These are phyloP conservation scores for Grammomys surdaster DNA, from an alignment of 2,113 vertebrate species.

Conservation along the genomic window DNA sequence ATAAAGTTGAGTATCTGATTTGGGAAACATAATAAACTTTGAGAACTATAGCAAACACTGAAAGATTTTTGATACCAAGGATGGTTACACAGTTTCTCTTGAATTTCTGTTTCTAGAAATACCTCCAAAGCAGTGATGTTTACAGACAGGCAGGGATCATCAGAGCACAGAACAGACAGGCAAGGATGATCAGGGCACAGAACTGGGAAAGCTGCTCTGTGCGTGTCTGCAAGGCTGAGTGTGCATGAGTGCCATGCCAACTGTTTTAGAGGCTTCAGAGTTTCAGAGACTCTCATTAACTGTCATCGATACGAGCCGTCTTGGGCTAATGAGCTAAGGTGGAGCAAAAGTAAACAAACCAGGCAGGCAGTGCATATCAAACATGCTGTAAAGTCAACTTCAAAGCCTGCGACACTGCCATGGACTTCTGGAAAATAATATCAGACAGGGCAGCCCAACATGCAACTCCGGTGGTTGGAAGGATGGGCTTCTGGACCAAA, in stretches of 20 bases:
- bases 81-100: constrained; percentile 23
- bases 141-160: background rate
- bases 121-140: background rate
- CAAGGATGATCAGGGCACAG: background rate
- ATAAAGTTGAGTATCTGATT: constrained; percentile 15
- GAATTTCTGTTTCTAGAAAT: constrained; percentile 29
- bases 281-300: constrained; percentile 33
- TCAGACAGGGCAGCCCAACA: background rate
- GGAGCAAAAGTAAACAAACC: constrained; percentile 54
- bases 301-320: background rate
- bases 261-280: background rate
- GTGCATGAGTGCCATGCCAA: background rate
- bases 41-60: background rate
- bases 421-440: constrained; percentile 47
- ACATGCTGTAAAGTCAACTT: constrained; percentile 62
- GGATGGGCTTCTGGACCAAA: constrained; percentile 52
- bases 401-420: constrained; percentile 59
- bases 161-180: background rate
- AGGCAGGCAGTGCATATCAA: constrained; percentile 50
- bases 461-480: background rate
- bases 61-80: background rate
- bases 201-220: background rate
- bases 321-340: constrained; percentile 40
- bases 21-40: background rate
- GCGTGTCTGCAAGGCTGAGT: background rate